Base-by-base conservation (phyloP, 92 coral and sea anemone genomes). In the Porites evermanni region DNA sequence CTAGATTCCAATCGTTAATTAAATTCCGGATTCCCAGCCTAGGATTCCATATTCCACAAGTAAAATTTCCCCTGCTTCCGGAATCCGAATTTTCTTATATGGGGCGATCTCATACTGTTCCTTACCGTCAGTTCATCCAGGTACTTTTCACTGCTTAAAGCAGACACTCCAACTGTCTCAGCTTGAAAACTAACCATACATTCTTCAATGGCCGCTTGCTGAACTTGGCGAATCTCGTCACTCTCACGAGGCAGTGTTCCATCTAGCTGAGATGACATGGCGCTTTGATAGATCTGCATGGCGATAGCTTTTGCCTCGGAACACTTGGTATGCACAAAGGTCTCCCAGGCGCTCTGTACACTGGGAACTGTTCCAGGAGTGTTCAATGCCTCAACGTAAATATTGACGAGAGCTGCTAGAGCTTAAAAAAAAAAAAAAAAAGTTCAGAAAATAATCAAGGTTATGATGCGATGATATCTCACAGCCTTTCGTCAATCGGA, bases 351-450 rank as follows among this genome's bases (percentile, higher is more conserved):
- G 53, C 88, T 91, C 85, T 89, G 88, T 7, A 91, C 80, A 23
- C 88, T 90, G 10, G 97, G 94, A 2, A 94, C 92, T 1, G 97
- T 88, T 16, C 91, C 92, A 11, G 96, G 96, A 11, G 90, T 87
- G 90, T 93, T 93, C 64, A 93, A 84, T 14, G 96, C 94, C 12
- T 83, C 68, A 56, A 93, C 92, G 70, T 93, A 93, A 19, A 88
- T 80, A 47, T 93, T 91, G 11, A 91, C 89, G 70, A 93, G 89
- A 13, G 93, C 85, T 21, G 93, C 96, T 0, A 93, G 87, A 1
- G 93, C 93, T 90, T 29, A 21, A n/a, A 38, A 19, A 6, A 53
- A 73, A 73, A 52, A 20, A n/a, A 12, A 53, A 20, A n/a, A 12
- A 10, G 1, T n/a, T 17, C 1, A 70, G 5, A 70, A 29, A 29